phyloP scores from a whole-genome alignment of 2,113 vertebrate species.

The Spheniscus mendiculus region DNA sequence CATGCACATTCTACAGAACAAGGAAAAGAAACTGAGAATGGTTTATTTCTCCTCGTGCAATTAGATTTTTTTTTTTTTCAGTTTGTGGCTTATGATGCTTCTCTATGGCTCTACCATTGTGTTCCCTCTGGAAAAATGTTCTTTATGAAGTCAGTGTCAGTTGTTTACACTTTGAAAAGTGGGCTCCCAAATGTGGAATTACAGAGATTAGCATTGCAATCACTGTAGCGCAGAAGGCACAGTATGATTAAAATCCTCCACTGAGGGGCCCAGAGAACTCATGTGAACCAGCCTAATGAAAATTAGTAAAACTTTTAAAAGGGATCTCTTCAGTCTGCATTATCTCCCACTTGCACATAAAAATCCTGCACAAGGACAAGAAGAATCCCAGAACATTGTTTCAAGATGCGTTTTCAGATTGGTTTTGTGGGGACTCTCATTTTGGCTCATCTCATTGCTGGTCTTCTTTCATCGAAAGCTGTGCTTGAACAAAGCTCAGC shows the following conservation, averaged over 20 bases:
- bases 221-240: not conserved
- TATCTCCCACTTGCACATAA: not conserved
- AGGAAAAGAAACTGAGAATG: not conserved
- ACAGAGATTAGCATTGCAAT: slow-evolving; percentile 2
- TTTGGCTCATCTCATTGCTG: not conserved
- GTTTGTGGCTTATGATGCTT: not conserved
- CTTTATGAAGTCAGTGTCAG: not conserved
- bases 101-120: not conserved
- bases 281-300: not conserved
- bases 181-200: slow-evolving; percentile 7
- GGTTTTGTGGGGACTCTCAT: not conserved
- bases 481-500: not conserved
- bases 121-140: slow-evolving; percentile 15
- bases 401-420: not conserved
- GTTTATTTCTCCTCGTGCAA: not conserved
- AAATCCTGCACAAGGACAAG: not conserved
- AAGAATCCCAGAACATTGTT: not conserved
- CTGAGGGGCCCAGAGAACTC: not conserved
- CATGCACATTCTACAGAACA: not conserved
- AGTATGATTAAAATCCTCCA: not conserved
- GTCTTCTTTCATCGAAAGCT: not conserved
- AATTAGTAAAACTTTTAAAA: slow-evolving; percentile 1
- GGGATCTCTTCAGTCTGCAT: not conserved
- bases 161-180: slow-evolving; percentile 25
- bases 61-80: not conserved